Conservation (phyloP, 2,113 vertebrate species). For the Ctenodactylus gundi region DNA sequence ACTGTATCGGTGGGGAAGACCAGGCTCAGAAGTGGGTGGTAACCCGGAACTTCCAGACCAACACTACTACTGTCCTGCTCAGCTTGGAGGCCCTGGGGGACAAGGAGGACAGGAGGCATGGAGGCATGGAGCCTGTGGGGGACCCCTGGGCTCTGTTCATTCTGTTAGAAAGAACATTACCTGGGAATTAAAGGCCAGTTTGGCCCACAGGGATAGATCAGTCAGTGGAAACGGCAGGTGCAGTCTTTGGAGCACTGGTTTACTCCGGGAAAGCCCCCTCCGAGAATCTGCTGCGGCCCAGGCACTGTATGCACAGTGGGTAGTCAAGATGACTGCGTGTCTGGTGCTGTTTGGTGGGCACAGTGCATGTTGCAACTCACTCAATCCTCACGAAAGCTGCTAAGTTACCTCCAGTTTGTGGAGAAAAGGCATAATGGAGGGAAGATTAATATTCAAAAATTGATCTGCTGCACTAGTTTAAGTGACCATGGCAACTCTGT, state of each 20-base stretch:
- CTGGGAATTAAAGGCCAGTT: not conserved
- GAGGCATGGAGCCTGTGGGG: too few species aligned
- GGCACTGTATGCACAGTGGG: not conserved
- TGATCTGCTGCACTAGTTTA: not conserved
- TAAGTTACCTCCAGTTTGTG: not conserved
- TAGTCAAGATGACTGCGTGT: not conserved
- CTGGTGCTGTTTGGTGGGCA: not conserved
- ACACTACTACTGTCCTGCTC: not conserved
- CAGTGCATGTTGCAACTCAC: not conserved
- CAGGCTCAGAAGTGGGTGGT: not conserved
- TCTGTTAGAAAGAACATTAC: not conserved
- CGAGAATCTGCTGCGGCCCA: too few species aligned
- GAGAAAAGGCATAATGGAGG: not conserved
- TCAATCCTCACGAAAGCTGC: not conserved
- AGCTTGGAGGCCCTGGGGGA: not conserved
- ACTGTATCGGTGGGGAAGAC: not conserved
- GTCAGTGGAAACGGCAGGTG: not conserved
- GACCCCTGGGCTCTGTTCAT: not conserved
- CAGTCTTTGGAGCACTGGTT: not conserved
- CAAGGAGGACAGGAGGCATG: accelerated
- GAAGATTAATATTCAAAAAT: not conserved
- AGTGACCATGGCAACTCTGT: too few species aligned
- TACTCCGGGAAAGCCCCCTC: not conserved
- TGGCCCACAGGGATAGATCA: not conserved
- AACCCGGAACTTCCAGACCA: not conserved